Conservation (phyloP, 2,888 invertebrate genomes). For the Lumbricus terrestris region DNA sequence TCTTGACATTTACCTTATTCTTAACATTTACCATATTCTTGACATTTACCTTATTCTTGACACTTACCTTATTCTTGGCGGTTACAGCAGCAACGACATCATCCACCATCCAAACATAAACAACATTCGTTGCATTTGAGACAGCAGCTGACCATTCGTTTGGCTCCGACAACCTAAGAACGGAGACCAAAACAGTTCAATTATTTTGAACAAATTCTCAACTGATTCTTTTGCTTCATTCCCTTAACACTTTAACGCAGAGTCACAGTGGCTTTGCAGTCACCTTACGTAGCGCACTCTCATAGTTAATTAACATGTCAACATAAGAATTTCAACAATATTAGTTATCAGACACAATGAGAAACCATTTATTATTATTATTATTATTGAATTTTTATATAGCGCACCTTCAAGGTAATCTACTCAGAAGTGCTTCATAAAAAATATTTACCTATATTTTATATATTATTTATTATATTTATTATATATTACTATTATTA, state of each 20-base stretch:
- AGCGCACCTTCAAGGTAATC: too few relatives aligned
- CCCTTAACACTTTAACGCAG: too few relatives aligned
- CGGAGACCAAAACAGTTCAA: not conserved
- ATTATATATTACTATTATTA: too few relatives aligned
- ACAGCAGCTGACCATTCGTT: not conserved
- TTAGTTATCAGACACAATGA: not conserved
- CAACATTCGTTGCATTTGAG: not conserved
- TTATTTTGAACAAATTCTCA: not conserved
- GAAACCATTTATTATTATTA: not conserved
- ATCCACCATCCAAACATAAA: not conserved
- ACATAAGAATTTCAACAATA: not conserved
- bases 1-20: too few relatives aligned
- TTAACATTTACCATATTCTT: too few relatives aligned
- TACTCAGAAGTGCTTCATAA: too few relatives aligned
- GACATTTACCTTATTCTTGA: too few relatives aligned
- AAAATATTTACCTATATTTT: too few relatives aligned
- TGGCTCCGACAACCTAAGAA: not conserved
- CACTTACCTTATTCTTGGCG: not conserved
- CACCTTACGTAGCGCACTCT: too few relatives aligned
- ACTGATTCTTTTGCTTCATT: not conserved
- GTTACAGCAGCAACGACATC: not conserved
- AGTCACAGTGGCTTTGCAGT: too few relatives aligned
- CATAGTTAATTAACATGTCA: not conserved
- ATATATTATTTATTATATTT: too few relatives aligned
- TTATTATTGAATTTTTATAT: too few relatives aligned